Percentiles rank a stretch among this genome's conserved stretches.
Conservation (phyloP, 2,113 vertebrate species). For the Macaca nemestrina region DNA sequence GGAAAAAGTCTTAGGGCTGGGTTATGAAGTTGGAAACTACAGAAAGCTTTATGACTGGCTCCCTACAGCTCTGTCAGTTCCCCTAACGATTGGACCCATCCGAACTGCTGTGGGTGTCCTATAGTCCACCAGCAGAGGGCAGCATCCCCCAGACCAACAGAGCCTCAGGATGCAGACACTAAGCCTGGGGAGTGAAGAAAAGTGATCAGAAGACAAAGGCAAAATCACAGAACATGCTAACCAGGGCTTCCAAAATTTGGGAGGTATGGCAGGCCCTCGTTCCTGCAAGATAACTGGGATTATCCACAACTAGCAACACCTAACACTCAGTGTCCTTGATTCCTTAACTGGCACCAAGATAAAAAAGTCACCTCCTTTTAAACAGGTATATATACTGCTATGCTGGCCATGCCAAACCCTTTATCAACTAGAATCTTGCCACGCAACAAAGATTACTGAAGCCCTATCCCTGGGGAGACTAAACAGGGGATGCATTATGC, state of each 20-base stretch:
- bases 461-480: neutral
- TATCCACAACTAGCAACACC: constrained; percentile 1
- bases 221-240: constrained; percentile 14
- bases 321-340: neutral
- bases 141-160: constrained; percentile 67
- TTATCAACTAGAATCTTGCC: neutral
- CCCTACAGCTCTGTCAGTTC: neutral
- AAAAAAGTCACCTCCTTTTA: neutral
- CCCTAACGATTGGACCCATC: neutral
- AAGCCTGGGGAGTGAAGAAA: neutral
- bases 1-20: neutral
- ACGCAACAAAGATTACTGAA: constrained; percentile 19
- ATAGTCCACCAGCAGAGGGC: constrained; percentile 74
- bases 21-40: neutral
- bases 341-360: neutral
- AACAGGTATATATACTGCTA: neutral
- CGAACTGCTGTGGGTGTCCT: neutral
- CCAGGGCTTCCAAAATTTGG: neutral
- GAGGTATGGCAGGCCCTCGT: neutral
- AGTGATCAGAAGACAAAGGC: neutral
- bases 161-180: neutral
- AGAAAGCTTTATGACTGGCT: neutral
- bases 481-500: neutral
- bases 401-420: neutral
- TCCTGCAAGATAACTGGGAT: neutral